Conservation (phyloP, 2,113 vertebrate genomes). For the Lonchura striata region DNA sequence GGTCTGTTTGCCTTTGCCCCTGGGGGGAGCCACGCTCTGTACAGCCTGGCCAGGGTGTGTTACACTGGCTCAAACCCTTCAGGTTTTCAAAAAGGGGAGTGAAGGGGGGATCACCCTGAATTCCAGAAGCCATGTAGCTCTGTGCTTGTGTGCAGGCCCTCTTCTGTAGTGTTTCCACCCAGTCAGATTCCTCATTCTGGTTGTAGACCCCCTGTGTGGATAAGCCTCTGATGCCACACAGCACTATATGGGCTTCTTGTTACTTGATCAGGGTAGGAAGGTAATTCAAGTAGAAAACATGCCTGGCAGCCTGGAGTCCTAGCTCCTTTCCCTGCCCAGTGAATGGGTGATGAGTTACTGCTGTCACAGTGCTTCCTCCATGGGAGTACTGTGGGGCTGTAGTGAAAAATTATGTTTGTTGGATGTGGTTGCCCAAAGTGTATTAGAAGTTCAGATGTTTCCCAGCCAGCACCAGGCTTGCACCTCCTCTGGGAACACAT, state of each 20-base stretch:
- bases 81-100: not conserved
- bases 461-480: not conserved
- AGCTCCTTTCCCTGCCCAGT: not conserved
- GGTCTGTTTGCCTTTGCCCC: slow-evolving; percentile 15
- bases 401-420: not conserved
- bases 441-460: not conserved
- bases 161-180: not conserved
- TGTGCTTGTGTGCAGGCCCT: not conserved
- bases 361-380: not conserved
- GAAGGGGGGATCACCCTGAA: not conserved
- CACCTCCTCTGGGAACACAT: not conserved
- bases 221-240: not conserved
- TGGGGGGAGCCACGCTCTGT: not conserved
- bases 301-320: not conserved
- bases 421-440: not conserved
- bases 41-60: not conserved
- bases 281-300: not conserved
- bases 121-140: not conserved
- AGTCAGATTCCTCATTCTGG: not conserved
- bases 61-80: not conserved
- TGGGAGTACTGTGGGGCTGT: not conserved
- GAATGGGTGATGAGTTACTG: not conserved
- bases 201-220: not conserved
- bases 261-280: not conserved
- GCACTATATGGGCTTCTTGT: not conserved